Conservation (phyloP, 2,888 invertebrate genomes). For the Mycogona germanica region DNA sequence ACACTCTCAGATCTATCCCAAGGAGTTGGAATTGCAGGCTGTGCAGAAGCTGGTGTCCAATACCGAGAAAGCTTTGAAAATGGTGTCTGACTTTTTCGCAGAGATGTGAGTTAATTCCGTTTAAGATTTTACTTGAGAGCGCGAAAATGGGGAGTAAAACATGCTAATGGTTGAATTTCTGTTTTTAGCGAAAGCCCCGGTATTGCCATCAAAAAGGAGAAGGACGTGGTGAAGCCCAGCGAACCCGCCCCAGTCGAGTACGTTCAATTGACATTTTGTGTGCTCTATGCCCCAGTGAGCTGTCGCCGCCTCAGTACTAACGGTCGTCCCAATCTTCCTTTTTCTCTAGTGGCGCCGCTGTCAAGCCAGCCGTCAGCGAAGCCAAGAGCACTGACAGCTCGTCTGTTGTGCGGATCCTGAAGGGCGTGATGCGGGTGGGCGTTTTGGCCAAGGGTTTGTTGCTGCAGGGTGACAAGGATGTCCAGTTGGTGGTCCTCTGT, state of each 20-base stretch:
- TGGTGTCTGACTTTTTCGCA: slow-evolving; percentile 79
- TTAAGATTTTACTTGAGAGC: not conserved
- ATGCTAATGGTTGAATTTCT: not conserved
- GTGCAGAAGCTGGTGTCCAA: slow-evolving; percentile 87
- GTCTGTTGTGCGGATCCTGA: slow-evolving; percentile 57
- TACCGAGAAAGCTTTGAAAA: slow-evolving; percentile 86
- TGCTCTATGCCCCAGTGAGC: no score
- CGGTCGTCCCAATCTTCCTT: not conserved
- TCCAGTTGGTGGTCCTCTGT: slow-evolving; percentile 87
- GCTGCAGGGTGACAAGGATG: slow-evolving; percentile 74
- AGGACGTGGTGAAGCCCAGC: no score
- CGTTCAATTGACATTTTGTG: not conserved
- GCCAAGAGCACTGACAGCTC: slow-evolving; percentile 32
- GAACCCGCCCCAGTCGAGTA: not conserved
- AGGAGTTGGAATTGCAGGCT: slow-evolving; percentile 67
- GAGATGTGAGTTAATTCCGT: slow-evolving; percentile 35
- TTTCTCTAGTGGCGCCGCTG: no score
- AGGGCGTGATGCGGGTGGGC: slow-evolving; percentile 95
- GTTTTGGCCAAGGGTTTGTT: slow-evolving; percentile 79
- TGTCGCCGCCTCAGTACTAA: not conserved
- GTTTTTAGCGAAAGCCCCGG: not conserved
- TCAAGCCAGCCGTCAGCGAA: no score
- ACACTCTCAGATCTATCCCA: slow-evolving; percentile 88
- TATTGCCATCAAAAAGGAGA: not conserved
- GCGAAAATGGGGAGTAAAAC: not conserved